Percentiles rank a stretch among this genome's conserved stretches.
phyloP scores from a whole-genome alignment of 2,888 invertebrate genomes.

The Orthosia incerta region DNA sequence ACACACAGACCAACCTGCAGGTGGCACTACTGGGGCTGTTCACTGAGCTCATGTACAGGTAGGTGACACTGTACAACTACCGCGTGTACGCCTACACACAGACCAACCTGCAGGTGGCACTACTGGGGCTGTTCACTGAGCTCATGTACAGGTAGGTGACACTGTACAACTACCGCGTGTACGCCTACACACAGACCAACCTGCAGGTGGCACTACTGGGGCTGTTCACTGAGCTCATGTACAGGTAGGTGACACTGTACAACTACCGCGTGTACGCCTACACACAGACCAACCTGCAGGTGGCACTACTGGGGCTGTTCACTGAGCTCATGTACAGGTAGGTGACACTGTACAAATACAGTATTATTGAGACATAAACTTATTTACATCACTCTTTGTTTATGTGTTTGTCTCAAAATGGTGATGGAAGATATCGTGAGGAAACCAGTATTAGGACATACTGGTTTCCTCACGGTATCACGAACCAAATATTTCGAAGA shows the following conservation, averaged over 20 bases:
- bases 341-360: slow-evolving; percentile 90
- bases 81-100: slow-evolving; percentile 99
- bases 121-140: slow-evolving; percentile 98
- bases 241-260: slow-evolving; percentile 88
- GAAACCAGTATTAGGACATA: too few relatives aligned
- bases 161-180: slow-evolving; percentile 96
- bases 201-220: slow-evolving; percentile 98
- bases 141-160: slow-evolving; percentile 92
- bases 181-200: slow-evolving; percentile 98
- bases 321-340: slow-evolving; percentile 95
- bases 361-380: too few relatives aligned
- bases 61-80: slow-evolving; percentile 93
- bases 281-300: slow-evolving; percentile 97
- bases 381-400: background rate
- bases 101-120: slow-evolving; percentile 97
- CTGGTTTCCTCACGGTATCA: too few relatives aligned
- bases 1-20: slow-evolving; percentile 97
- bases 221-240: slow-evolving; percentile 97
- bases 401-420: too few relatives aligned
- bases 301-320: slow-evolving; percentile 97
- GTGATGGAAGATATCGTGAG: too few relatives aligned
- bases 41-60: slow-evolving; percentile 95
- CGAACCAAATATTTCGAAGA: too few relatives aligned
- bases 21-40: slow-evolving; percentile 98
- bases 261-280: slow-evolving; percentile 99